Evolutionary conservation across 2,113 vertebrate genomes (phyloP).

Genomic region (Sinocyclocheilus anophthalmus): DNA sequence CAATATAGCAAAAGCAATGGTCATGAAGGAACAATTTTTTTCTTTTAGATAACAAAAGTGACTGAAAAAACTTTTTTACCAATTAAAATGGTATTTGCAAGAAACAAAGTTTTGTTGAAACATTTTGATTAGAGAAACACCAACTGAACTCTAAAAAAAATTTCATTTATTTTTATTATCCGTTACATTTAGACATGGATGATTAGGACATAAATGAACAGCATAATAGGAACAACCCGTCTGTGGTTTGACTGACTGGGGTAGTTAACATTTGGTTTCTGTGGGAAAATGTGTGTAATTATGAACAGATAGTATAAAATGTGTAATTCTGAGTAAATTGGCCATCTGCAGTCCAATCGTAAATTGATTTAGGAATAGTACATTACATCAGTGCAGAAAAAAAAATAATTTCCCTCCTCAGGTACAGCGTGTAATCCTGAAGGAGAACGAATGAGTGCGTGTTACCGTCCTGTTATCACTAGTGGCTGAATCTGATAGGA

Average conservation of each 20-base stretch:
- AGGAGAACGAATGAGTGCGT: background rate
- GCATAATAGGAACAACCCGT: background rate
- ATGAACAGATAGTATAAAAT: background rate
- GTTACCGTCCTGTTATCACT: constrained; percentile 21
- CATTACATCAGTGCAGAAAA: background rate
- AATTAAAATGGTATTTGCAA: background rate
- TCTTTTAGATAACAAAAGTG: background rate
- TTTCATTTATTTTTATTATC: background rate
- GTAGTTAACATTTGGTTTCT: background rate
- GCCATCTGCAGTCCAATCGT: background rate
- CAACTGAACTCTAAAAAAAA: background rate
- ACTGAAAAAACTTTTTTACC: background rate
- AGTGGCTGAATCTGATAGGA: constrained; percentile 41
- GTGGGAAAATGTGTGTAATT: background rate
- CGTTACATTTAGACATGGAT: background rate
- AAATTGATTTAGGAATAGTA: constrained; percentile 17
- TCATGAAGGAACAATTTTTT: background rate
- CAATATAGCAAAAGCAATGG: background rate
- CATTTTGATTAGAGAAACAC: background rate
- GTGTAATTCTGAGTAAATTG: background rate
- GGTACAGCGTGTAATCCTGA: background rate
- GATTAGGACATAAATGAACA: background rate
- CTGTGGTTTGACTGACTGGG: background rate
- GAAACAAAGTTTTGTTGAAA: background rate
- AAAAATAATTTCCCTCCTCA: background rate